phyloP scores from a whole-genome alignment of 2,113 vertebrate species.

The Calypte anna region DNA sequence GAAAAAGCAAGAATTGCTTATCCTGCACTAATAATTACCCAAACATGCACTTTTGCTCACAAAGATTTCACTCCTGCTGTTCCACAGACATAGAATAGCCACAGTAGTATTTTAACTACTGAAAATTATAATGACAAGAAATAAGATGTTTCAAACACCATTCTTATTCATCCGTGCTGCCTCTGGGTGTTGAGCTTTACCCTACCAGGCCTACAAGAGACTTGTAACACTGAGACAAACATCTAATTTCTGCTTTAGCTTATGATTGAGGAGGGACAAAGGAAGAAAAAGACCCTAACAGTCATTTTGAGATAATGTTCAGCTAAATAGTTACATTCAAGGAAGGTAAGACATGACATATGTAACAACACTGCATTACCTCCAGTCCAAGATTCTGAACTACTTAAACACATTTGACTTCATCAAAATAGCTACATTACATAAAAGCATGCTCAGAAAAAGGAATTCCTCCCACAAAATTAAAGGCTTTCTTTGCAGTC shows the following conservation, averaged over 20 bases:
- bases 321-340: neutral
- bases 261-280: neutral
- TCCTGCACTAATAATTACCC: neutral
- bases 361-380: neutral
- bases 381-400: neutral
- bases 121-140: neutral
- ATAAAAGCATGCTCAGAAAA: neutral
- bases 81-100: neutral
- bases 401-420: neutral
- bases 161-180: neutral
- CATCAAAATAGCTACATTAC: neutral
- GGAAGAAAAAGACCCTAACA: neutral
- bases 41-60: neutral
- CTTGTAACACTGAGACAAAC: neutral
- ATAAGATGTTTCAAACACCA: neutral
- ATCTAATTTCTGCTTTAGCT: neutral
- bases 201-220: neutral
- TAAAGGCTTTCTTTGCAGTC: neutral
- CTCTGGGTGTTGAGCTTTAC: neutral
- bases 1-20: neutral
- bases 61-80: neutral
- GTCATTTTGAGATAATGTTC: neutral
- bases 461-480: constrained; percentile 12
- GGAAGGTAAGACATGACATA: neutral
- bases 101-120: neutral